A percentile compares a stretch with the other conserved stretches of the same genome.
Conservation (phyloP, 2,888 invertebrate species). For the Parochlus steinenii region DNA sequence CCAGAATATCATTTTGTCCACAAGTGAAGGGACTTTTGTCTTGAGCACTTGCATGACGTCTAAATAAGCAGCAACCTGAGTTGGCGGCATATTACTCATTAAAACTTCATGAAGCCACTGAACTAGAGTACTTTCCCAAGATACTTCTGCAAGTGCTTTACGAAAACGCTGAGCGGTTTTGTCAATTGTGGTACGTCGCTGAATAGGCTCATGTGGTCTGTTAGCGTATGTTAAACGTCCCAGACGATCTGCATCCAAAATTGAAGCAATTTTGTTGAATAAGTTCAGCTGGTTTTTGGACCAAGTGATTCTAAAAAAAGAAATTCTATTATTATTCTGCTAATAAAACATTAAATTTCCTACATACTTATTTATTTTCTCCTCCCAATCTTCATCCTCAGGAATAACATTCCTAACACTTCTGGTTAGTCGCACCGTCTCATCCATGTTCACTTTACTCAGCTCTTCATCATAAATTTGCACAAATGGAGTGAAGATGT, state of each 20-base stretch:
- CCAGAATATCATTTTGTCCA: conserved; percentile 54
- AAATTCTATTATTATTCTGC: neutral
- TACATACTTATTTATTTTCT: conserved; percentile 41
- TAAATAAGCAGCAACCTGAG: conserved; percentile 53
- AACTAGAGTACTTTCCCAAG: conserved; percentile 55
- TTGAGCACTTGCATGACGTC: conserved; percentile 60
- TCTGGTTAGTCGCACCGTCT: conserved; percentile 47
- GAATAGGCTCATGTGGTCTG: conserved; percentile 45
- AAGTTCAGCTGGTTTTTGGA: conserved; percentile 43
- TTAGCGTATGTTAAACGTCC: conserved; percentile 41
- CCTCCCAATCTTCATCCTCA: conserved; percentile 49
- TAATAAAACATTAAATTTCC: conserved; percentile 2
- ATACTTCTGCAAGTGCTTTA: conserved; percentile 45
- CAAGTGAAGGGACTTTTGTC: conserved; percentile 48
- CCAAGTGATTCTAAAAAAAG: conserved; percentile 35
- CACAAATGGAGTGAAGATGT: conserved; percentile 25
- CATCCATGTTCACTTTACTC: conserved; percentile 48
- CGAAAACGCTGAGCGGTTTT: conserved; percentile 49
- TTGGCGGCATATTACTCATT: conserved; percentile 46
- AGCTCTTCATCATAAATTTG: conserved; percentile 41
- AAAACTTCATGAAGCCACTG: conserved; percentile 64
- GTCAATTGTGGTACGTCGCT: conserved; percentile 50
- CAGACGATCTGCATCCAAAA: conserved; percentile 48
- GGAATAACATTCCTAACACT: conserved; percentile 38
- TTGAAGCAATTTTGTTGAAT: conserved; percentile 45